Base-by-base conservation (phyloP, 2,113 vertebrate genomes). In the Dendrocopos noguchii region DNA sequence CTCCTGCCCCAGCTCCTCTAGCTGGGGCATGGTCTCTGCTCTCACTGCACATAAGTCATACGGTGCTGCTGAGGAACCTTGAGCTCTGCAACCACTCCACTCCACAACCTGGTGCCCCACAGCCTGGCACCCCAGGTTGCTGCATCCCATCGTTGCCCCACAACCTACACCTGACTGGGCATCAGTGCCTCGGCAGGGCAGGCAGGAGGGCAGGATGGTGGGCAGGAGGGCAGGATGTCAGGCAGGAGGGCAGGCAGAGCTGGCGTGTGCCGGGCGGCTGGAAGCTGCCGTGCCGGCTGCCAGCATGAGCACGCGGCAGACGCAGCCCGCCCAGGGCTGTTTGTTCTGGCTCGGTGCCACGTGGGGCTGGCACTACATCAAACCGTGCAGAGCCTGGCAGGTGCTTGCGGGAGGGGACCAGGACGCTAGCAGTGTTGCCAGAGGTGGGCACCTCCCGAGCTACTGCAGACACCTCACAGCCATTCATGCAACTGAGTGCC, bases 271-370 rank as follows among this genome's bases (percentile, higher is more conserved):
- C 8, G 24, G 33, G 77, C 24, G 4, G 70, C 75, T 25, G 7
- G 91, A 55, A 84, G 85, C 72, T 74, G 73, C 85, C 10, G 57
- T 84, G 92, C 88, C 7, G 95, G 80, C 94, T 88, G 96, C 70
- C 88, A 59, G 91, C n/a, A 4, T 3, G 34, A 89, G 89, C 87
- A 61, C 50, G 50, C 74, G 87, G 88, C 94, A 96, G 95, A 94
- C 95, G 22, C 94, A 93, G 95, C 92, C 95, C 87, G 94, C 96
- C 95, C 95, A 94, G 94, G 92, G 96, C 91, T 94, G 96, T 96
- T 96, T 96, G 92, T 92, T 96, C 96, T 94, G 96, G 95, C 95
- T 88, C 39, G 0, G 91, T 93, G 95, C 96, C 96, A 94, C 6
- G 8, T 4, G 1, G 84, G 94, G 91, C 84, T 96, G 95, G 96